Base-by-base conservation (phyloP, 1,140 invertebrate species). In the Halictus rubicundus region DNA sequence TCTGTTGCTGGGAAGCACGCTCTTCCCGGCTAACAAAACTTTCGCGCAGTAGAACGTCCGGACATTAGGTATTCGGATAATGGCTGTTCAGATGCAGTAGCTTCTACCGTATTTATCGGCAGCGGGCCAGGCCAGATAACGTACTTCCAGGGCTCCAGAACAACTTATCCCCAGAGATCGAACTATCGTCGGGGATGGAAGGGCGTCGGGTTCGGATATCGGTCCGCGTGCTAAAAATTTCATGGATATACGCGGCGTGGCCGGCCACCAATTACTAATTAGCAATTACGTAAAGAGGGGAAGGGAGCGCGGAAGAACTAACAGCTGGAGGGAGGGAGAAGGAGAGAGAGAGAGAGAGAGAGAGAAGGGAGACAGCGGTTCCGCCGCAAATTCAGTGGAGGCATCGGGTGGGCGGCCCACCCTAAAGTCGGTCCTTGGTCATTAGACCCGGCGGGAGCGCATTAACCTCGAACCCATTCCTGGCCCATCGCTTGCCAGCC, bases 381-480 rank as follows among this genome's bases (percentile, higher is more conserved):
- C 25, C 54, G 25, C 75, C 70, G 68, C 68, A 72, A 81, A 72
- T 71, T 59, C 70, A 54, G 42, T n/a, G 46, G 64, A 75, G 54
- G 78, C 64, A 68, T 80, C 71, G 46, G 54, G 54, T n/a, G 54
- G 54, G 63, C 61, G 42, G 71, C 63, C 70, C 61, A 79, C 70
- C 70, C 70, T 73, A 74, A 79, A 79, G 77, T 79, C 77, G 77
- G 72, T 75, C 72, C 63, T 68, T 80, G 71, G 78, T 68, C 71
- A 68, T 74, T 80, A 80, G 78, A 75, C 78, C 64, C 72, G 72
- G 60, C 42, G 74, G 49, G 49, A 80, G 80, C 80, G 80, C 80
- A 81, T 81, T 81, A 81, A 81, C 80, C 80, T 78, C 80, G 66
- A 77, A 75, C 78, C 78, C 69, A 80, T 80, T 80, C 71, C 78